A percentile compares a stretch with the other conserved stretches of the same genome.
Conservation (phyloP, 2,888 invertebrate species). For the Lepeophtheirus nordmannii region DNA sequence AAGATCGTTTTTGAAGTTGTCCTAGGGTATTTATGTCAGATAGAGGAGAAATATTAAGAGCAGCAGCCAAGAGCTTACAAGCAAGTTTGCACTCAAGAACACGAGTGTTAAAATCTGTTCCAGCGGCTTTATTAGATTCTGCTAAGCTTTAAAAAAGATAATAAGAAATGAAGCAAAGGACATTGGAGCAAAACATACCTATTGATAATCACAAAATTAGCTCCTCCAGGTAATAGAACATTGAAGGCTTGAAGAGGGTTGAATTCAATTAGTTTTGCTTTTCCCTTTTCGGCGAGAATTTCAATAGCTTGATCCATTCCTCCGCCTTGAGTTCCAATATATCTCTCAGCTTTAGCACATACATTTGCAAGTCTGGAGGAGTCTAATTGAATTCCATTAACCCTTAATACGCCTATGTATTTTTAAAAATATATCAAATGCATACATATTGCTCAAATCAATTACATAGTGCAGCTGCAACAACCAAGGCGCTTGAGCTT, state of each 20-base stretch:
- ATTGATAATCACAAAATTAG: constrained; percentile 83
- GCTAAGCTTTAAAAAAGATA: background rate
- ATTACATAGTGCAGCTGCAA: constrained; percentile 58
- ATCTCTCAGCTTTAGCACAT: constrained; percentile 76
- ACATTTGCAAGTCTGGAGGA: constrained; percentile 58
- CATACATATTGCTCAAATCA: constrained; percentile 27
- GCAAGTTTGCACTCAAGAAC: constrained; percentile 88
- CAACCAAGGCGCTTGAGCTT: constrained; percentile 91
- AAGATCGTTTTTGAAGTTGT: too few relatives aligned
- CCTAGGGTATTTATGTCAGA: too few relatives aligned
- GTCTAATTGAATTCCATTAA: constrained; percentile 31
- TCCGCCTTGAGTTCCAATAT: constrained; percentile 88
- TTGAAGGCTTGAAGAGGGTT: constrained; percentile 62
- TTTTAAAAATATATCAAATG: constrained; percentile 31
- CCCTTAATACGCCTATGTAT: background rate
- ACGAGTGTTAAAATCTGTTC: constrained; percentile 69
- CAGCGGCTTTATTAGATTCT: constrained; percentile 84
- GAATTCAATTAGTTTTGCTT: constrained; percentile 84
- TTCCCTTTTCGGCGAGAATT: constrained; percentile 59
- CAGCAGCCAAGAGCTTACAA: constrained; percentile 41
- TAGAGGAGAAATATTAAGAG: too few relatives aligned
- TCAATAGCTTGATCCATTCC: constrained; percentile 99
- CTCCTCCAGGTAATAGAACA: constrained; percentile 61
- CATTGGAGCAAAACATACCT: constrained; percentile 44
- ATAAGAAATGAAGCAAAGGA: background rate